These are phyloP conservation scores for Hyperoplus lanceolatus DNA, from an alignment of 2,797 vertebrate genomes.

Conservation along the genomic window DNA sequence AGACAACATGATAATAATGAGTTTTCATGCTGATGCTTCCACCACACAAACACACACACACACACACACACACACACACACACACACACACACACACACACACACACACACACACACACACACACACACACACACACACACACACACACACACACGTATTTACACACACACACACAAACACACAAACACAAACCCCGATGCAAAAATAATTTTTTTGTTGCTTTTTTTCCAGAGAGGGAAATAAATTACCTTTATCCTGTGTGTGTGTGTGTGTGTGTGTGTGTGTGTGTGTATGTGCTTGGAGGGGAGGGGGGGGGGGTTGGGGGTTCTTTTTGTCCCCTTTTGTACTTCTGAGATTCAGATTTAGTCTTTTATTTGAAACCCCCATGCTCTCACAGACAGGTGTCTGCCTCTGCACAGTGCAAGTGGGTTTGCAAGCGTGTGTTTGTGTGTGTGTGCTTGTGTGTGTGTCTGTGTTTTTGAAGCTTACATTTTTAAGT, in stretches of 20 bases:
- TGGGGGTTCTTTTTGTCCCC: conserved; percentile 61
- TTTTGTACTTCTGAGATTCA: conserved; percentile 80
- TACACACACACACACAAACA: conserved; percentile 21
- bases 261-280: conserved; percentile 37
- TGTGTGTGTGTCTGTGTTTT: conserved; percentile 48
- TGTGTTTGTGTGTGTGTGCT: conserved; percentile 32
- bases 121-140: conserved; percentile 16
- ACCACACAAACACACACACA: neutral
- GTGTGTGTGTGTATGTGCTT: conserved; percentile 10
- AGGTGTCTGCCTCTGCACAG: conserved; percentile 80
- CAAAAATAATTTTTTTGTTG: conserved; percentile 71
- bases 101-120: conserved; percentile 9
- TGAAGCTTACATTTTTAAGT: conserved; percentile 55
- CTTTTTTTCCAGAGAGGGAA: conserved; percentile 68
- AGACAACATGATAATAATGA: conserved; percentile 81
- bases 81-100: neutral
- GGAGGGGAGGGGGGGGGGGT: no score
- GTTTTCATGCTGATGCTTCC: conserved; percentile 71
- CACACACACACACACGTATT: neutral
- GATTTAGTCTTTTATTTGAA: conserved; percentile 82
- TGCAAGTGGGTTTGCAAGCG: conserved; percentile 61
- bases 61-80: conserved; percentile 21
- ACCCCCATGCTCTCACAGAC: conserved; percentile 78
- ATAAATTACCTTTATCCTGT: conserved; percentile 85
- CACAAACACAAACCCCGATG: conserved; percentile 60